Conservation (phyloP, 1,140 invertebrate genomes). For the Papilio helenus region DNA sequence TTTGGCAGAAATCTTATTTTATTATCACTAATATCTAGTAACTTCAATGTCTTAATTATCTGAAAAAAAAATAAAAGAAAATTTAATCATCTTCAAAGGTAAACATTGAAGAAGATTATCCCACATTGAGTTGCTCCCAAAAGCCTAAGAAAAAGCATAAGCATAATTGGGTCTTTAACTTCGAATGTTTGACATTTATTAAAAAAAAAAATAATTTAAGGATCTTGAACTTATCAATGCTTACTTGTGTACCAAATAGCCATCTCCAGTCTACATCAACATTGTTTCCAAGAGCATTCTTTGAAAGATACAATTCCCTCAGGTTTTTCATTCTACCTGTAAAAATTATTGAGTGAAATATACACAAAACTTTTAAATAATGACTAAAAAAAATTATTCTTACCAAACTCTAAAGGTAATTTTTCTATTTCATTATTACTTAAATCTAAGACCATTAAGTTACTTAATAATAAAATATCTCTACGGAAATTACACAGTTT, state of each 20-base stretch:
- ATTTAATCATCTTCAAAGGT: too few species aligned
- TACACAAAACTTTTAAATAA: slow-evolving; percentile 21
- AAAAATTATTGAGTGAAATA: slow-evolving; percentile 47
- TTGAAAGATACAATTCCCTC: slow-evolving; percentile 87
- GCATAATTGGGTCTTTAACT: too few species aligned
- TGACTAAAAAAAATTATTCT: slow-evolving; percentile 45
- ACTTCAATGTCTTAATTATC: slow-evolving; percentile 80
- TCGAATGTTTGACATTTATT: slow-evolving; percentile 41
- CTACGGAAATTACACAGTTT: slow-evolving; percentile 86
- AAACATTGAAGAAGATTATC: too few species aligned
- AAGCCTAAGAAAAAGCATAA: too few species aligned
- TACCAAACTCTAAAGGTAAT: slow-evolving; percentile 89
- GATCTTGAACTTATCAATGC: slow-evolving; percentile 5
- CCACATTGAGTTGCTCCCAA: too few species aligned
- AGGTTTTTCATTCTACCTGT: slow-evolving; percentile 84
- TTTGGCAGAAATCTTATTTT: slow-evolving; percentile 84
- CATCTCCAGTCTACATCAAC: slow-evolving; percentile 85
- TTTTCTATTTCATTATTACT: slow-evolving; percentile 89
- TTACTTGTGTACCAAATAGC: slow-evolving; percentile 83
- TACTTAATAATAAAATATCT: slow-evolving; percentile 86
- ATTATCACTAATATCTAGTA: slow-evolving; percentile 87
- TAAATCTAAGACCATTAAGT: slow-evolving; percentile 88
- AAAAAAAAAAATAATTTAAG: too few species aligned
- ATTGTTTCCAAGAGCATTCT: slow-evolving; percentile 87
- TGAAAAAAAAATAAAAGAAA: slow-evolving; percentile 47